Conservation (phyloP, 2,888 invertebrate genomes). For the Tetragonula carbonaria region DNA sequence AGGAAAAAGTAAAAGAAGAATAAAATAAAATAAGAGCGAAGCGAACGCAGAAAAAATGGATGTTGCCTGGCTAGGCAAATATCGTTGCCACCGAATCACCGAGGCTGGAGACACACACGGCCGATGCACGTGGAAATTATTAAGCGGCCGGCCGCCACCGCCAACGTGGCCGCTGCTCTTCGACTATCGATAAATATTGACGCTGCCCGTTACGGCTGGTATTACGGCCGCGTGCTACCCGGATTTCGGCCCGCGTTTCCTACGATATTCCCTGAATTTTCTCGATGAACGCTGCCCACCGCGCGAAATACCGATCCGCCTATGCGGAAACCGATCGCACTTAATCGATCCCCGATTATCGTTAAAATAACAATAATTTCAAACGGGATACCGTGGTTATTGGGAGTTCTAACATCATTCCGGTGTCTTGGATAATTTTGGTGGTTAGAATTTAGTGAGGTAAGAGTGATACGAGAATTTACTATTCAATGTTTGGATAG, state of each 20-base stretch:
- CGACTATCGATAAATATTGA: constrained; percentile 72
- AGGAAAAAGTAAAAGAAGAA: not conserved
- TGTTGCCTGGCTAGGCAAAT: constrained; percentile 65
- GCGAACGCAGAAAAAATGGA: constrained; percentile 61
- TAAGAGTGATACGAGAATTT: not conserved
- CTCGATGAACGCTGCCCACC: constrained; percentile 11
- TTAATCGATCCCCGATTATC: constrained; percentile 40
- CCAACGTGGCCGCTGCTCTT: constrained; percentile 60
- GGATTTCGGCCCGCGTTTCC: constrained; percentile 40
- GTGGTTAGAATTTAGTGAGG: not conserved
- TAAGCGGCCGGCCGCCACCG: constrained; percentile 55
- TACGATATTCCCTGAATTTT: constrained; percentile 34
- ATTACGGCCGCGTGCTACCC: constrained; percentile 56
- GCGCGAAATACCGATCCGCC: constrained; percentile 11
- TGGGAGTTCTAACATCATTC: not conserved
- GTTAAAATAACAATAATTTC: constrained; percentile 17
- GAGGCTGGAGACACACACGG: constrained; percentile 63
- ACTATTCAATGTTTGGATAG: not conserved
- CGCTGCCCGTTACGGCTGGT: constrained; percentile 63
- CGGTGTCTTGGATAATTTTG: not conserved
- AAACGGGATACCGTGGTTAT: not conserved
- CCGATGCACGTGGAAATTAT: constrained; percentile 66
- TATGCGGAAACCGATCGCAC: not conserved
- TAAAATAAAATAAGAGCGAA: constrained; percentile 56
- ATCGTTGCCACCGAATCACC: constrained; percentile 50